Evolutionary conservation across 2,797 vertebrate genomes (phyloP).

Genomic region (Lacerta bilineata): DNA sequence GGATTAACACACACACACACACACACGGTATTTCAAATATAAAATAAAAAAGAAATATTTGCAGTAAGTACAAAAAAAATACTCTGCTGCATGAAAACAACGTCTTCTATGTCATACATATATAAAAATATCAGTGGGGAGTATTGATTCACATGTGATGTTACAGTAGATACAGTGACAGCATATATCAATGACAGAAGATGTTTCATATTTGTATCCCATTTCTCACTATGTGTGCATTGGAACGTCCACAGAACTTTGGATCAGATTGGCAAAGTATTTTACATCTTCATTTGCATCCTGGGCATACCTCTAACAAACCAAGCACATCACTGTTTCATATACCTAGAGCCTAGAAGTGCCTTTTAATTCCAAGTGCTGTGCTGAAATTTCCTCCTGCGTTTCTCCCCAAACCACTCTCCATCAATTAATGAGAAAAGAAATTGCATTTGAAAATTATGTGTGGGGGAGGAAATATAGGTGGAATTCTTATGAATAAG

Average conservation of each 20-base stretch:
- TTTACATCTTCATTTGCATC: conserved; percentile 3
- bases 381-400: too few species aligned
- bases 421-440: too few species aligned
- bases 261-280: not conserved
- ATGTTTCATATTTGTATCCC: not conserved
- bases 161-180: not conserved
- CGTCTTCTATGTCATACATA: not conserved
- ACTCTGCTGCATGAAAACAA: not conserved
- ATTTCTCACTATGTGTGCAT: not conserved
- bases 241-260: not conserved
- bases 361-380: not conserved
- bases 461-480: too few species aligned
- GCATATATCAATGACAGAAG: not conserved
- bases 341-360: not conserved
- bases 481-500: too few species aligned
- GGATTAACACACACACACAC: not conserved
- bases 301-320: conserved; percentile 28
- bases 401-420: too few species aligned
- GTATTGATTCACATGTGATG: not conserved
- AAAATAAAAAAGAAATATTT: conserved; percentile 19
- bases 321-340: conserved; percentile 25
- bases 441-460: too few species aligned
- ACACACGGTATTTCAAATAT: conserved; percentile 14
- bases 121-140: not conserved
- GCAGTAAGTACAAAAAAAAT: not conserved